A percentile compares a stretch with the other conserved stretches of the same genome.
These are phyloP conservation scores for Drosophila hydei DNA, from an alignment of 1,140 invertebrate genomes.

Conservation along the genomic window DNA sequence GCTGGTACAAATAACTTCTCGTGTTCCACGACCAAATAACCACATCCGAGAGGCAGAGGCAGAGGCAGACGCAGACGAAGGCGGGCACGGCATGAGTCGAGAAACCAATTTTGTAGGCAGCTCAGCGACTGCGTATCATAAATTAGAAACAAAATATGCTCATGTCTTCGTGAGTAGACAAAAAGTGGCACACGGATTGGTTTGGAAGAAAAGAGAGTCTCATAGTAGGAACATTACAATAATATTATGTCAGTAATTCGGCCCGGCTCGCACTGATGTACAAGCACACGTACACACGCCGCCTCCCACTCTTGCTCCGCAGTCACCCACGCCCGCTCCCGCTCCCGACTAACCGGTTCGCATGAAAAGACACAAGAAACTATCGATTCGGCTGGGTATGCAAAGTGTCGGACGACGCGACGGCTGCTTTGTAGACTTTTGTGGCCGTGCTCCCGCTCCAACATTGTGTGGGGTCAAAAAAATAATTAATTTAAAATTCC, in stretches of 20 bases:
- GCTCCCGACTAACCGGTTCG: conserved; percentile 24
- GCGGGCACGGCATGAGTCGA: conserved; percentile 36
- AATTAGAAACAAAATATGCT: conserved; percentile 81
- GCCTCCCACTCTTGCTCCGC: not conserved
- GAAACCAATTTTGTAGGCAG: conserved; percentile 70
- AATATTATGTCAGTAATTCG: conserved; percentile 78
- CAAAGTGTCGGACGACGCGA: conserved; percentile 39
- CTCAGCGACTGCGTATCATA: conserved; percentile 68
- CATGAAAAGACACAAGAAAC: conserved; percentile 26
- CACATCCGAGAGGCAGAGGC: not conserved
- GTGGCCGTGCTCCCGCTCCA: conserved; percentile 31
- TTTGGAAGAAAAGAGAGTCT: conserved; percentile 33
- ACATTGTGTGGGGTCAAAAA: conserved; percentile 80
- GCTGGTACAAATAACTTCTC: conserved; percentile 49
- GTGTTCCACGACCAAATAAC: conserved; percentile 38
- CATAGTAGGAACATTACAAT: conserved; percentile 70
- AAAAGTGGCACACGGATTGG: conserved; percentile 61
- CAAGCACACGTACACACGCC: conserved; percentile 25
- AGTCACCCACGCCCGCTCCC: not conserved
- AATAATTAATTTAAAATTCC: conserved; percentile 83
- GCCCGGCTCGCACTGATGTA: conserved; percentile 37
- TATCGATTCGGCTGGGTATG: conserved; percentile 47
- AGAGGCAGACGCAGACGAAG: conserved; percentile 1
- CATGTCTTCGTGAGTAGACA: conserved; percentile 76
- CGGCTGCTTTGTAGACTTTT: conserved; percentile 42